These are phyloP conservation scores for Botrylloides violaceus DNA, from an alignment of 23 tunicate genomes.

Conservation along the genomic window DNA sequence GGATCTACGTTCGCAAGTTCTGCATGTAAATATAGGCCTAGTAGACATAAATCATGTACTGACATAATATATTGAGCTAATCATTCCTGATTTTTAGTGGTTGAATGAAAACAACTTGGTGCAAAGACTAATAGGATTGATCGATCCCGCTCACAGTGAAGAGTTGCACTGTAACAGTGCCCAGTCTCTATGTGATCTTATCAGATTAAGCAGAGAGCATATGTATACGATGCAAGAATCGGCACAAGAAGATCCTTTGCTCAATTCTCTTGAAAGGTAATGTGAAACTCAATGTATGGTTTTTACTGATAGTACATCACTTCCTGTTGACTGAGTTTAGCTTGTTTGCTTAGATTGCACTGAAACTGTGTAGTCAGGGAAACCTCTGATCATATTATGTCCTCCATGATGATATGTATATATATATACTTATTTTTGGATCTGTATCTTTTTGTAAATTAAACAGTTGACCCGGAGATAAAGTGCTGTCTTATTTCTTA, in stretches of 20 bases:
- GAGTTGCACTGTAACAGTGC: constrained; percentile 90
- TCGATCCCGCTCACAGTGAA: constrained; percentile 63
- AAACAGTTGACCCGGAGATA: no score
- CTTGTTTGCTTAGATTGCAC: not conserved
- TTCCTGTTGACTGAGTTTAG: not conserved
- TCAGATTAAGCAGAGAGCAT: constrained; percentile 85
- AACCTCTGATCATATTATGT: no score
- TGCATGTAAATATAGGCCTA: constrained; percentile 35
- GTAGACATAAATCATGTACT: not conserved
- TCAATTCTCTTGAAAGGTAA: constrained; percentile 72
- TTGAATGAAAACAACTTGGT: constrained; percentile 70
- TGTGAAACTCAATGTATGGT: not conserved
- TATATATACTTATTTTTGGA: no score
- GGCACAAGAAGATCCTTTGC: constrained; percentile 85
- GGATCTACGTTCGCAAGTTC: constrained; percentile 65
- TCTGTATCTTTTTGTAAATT: no score
- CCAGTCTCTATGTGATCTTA: constrained; percentile 87
- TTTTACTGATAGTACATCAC: not conserved
- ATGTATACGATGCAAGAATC: constrained; percentile 97
- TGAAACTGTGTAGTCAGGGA: not conserved
- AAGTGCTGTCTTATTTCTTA: no score
- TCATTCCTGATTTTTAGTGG: constrained; percentile 49
- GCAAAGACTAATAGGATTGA: constrained; percentile 65
- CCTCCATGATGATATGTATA: no score
- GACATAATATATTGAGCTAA: not conserved